Base-by-base conservation (phyloP, 2,888 invertebrate genomes). In the Pseudococcus longispinus region DNA sequence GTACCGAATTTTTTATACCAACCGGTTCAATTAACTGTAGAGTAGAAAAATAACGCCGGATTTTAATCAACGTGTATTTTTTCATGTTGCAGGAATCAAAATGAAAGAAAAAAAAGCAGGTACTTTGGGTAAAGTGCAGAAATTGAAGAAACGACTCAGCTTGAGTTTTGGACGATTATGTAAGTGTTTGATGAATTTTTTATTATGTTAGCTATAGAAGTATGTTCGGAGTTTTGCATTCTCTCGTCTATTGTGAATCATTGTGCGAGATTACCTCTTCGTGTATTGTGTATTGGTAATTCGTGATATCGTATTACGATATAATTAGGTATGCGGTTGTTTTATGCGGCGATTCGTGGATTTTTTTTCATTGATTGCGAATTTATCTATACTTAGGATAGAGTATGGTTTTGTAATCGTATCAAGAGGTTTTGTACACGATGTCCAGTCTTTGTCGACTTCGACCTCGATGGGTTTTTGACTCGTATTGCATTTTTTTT, bases 141-240 rank as follows among this genome's bases (percentile, higher is more conserved):
- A 97, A 92, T 94, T 98, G 90, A 96, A 97, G 92, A 97, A 97
- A 93, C 94, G 97, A 91, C 94, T 98, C 91, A 97, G 97, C 91
- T 96, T 97, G 92, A 97, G 97, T 92, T 97, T 98, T 93, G 97
- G 97, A 91, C 94, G 97, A 94, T 93, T 98, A 92, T 96, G 97
- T 98, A 93, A 97, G 60, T 60, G 60, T 60, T 60, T 51, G 3
- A 46, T 11, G 44, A 15, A 2, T 55, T 8, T 6, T n/a, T 55
- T 3, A 8, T 55, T 46, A 46, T 8, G 15, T 46, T n/a, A n/a
- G n/a, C n/a, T n/a, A n/a, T n/a, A n/a, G n/a, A n/a, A n/a, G 37
- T 37, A 9, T 37, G 9, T 4, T 32, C 32, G 32, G 37, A 55
- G 44, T 46, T 55, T 55, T 55, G 1, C n/a, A 55, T n/a, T 20